These are phyloP conservation scores for Albula glossodonta DNA, from an alignment of 2,113 vertebrate genomes.

Conservation along the genomic window DNA sequence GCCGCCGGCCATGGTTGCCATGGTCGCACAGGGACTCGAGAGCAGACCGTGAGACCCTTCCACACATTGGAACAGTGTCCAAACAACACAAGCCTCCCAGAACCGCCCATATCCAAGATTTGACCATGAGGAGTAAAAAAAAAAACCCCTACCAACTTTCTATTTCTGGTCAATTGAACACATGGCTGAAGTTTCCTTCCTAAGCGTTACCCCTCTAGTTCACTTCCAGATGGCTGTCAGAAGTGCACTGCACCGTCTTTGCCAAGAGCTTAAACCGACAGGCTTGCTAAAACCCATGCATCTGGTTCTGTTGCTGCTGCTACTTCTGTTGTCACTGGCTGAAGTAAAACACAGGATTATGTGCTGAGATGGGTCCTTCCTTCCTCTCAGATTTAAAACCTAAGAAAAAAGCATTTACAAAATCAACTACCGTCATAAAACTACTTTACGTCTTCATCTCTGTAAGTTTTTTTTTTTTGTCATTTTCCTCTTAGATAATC, in stretches of 20 bases:
- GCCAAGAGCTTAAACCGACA: neutral
- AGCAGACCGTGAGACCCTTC: no score
- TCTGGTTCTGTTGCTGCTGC: neutral
- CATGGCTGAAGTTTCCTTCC: neutral
- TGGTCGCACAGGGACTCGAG: no score
- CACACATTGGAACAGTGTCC: no score
- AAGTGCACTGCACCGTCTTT: neutral
- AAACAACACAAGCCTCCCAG: no score
- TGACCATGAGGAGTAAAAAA: no score
- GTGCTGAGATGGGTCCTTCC: neutral
- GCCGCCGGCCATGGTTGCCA: no score
- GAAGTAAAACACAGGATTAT: neutral
- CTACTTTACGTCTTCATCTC: neutral
- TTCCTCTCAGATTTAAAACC: neutral
- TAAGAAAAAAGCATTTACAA: neutral
- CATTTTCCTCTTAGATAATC: neutral
- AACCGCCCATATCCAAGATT: no score
- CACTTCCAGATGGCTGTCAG: neutral
- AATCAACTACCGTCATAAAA: neutral
- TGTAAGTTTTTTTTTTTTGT: neutral
- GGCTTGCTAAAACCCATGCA: neutral
- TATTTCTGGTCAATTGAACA: neutral
- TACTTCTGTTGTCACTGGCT: neutral
- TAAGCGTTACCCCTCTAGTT: neutral
- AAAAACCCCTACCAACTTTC: no score